A percentile compares a stretch with the other conserved stretches of the same genome.
Conservation (phyloP, 1,140 invertebrate genomes). For the Hyposmocoma kahamanoa region DNA sequence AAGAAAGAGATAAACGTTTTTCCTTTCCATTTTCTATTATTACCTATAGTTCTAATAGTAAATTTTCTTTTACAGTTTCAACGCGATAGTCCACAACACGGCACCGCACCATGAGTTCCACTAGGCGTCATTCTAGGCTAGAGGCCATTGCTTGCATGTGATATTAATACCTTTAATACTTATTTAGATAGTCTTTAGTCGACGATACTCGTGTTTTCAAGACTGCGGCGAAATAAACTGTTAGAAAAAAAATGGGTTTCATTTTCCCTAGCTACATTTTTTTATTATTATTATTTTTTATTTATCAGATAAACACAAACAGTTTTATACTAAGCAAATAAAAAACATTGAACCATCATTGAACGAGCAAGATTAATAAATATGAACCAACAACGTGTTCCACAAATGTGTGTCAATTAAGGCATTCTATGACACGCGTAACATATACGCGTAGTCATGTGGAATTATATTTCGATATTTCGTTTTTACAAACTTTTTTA, state of each 20-base stretch:
- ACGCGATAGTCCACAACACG: conserved; percentile 78
- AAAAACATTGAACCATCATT: no score
- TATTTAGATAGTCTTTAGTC: conserved; percentile 65
- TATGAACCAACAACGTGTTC: no score
- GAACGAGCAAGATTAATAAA: no score
- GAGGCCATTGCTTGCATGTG: conserved; percentile 54
- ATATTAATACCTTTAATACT: conserved; percentile 66
- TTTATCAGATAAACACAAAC: no score
- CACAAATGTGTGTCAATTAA: no score
- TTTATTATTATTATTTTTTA: no score
- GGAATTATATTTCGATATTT: no score
- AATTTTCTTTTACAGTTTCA: conserved; percentile 69
- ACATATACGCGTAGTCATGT: no score
- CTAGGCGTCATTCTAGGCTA: conserved; percentile 34
- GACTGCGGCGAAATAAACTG: conserved; percentile 70
- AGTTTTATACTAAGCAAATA: no score
- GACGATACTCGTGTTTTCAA: conserved; percentile 50
- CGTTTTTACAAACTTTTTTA: no score
- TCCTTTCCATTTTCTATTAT: neutral
- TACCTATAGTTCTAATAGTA: neutral
- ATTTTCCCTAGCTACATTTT: no score
- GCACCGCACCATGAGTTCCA: conserved; percentile 70
- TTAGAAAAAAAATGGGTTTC: conserved; percentile 44
- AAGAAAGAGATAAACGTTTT: neutral
- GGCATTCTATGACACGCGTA: no score